Percentiles rank a stretch among this genome's conserved stretches.
These are phyloP conservation scores for Stenolophus ochropezus DNA, from an alignment of 2,888 invertebrate genomes.

Conservation along the genomic window DNA sequence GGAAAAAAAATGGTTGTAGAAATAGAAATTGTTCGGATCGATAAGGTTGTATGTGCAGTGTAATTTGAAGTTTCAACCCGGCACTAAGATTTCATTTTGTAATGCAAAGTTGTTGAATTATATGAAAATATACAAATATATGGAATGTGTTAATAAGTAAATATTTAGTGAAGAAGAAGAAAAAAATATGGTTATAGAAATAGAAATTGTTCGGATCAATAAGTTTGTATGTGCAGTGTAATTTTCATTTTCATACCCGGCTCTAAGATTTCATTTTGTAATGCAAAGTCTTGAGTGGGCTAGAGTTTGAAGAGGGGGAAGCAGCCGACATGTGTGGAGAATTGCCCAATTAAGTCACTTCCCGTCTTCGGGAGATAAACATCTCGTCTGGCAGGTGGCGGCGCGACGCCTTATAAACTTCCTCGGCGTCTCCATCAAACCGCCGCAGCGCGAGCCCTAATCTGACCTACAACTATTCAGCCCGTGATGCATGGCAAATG, in stretches of 20 bases:
- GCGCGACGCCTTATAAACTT: constrained; percentile 54
- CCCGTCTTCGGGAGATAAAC: constrained; percentile 60
- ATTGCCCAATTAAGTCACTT: constrained; percentile 60
- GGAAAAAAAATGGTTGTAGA: neutral
- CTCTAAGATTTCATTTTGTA: constrained; percentile 53
- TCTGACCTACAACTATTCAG: constrained; percentile 9
- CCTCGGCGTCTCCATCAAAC: constrained; percentile 49
- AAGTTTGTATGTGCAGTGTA: constrained; percentile 6
- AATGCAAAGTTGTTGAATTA: constrained; percentile 53
- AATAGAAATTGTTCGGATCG: constrained; percentile 3
- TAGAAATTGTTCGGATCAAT: constrained; percentile 18
- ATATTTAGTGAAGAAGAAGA: neutral
- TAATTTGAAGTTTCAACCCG: constrained; percentile 52
- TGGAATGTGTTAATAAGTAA: too few relatives aligned
- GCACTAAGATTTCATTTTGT: constrained; percentile 52
- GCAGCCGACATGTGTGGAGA: constrained; percentile 59
- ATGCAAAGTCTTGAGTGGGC: constrained; percentile 40
- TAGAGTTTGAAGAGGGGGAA: constrained; percentile 21
- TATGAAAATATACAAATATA: too few relatives aligned
- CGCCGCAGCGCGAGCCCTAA: neutral
- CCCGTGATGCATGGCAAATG: neutral
- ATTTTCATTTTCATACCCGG: constrained; percentile 48
- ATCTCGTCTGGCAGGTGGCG: constrained; percentile 56
- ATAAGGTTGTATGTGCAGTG: constrained; percentile 3
- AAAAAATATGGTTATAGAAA: neutral